Evolutionary conservation across 2,113 vertebrate species (phyloP).

Genomic region (Callochromis pleurospilus): DNA sequence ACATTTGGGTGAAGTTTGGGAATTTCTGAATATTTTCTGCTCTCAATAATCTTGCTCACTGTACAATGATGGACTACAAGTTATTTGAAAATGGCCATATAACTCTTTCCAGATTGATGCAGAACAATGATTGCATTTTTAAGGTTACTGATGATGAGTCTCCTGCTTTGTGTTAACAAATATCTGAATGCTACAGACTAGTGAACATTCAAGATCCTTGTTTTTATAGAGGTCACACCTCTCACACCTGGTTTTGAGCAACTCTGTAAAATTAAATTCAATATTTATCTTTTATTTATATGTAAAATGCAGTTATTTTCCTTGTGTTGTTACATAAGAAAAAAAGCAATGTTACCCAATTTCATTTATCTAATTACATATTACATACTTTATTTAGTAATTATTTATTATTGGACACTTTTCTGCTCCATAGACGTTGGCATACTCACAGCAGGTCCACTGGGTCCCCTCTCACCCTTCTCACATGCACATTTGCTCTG

Average conservation of each 20-base stretch:
- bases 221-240: not conserved
- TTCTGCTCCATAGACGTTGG: not conserved
- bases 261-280: not conserved
- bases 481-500: conserved; percentile 75
- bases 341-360: not conserved
- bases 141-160: not conserved
- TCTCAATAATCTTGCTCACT: not conserved
- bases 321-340: not conserved
- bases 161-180: not conserved
- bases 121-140: not conserved
- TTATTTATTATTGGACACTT: not conserved
- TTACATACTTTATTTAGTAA: not conserved
- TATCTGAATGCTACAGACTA: not conserved
- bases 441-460: conserved; percentile 80
- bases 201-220: not conserved
- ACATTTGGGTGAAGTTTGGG: not conserved
- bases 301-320: not conserved
- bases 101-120: not conserved
- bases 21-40: not conserved
- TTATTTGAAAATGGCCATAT: not conserved
- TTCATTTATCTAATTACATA: not conserved
- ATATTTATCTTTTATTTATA: not conserved
- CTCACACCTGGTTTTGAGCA: not conserved
- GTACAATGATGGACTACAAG: not conserved
- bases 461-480: conserved; percentile 81